Evolutionary conservation across 2,888 invertebrate genomes (phyloP).

Genomic region (Sesia apiformis): DNA sequence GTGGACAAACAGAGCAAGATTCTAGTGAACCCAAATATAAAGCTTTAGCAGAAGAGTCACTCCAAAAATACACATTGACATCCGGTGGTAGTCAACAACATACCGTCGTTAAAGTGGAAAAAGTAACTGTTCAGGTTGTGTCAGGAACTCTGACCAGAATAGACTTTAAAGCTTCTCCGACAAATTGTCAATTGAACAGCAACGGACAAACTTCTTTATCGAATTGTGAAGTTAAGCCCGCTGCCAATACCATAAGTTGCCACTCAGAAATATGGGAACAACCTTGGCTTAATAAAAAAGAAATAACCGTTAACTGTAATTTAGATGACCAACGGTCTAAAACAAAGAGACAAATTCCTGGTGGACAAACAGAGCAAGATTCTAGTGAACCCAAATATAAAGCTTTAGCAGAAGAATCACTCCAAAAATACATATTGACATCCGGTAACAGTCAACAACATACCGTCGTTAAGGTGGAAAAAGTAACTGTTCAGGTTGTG

Average conservation of each 20-base stretch:
- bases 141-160: constrained; percentile 62
- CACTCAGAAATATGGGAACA: constrained; percentile 1
- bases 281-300: constrained; percentile 3
- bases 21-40: constrained; percentile 17
- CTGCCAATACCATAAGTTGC: not conserved
- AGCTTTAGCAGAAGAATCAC: constrained; percentile 16
- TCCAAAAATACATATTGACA: constrained; percentile 14
- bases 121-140: constrained; percentile 37
- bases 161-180: constrained; percentile 24
- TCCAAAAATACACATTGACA: constrained; percentile 16
- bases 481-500: constrained; percentile 54
- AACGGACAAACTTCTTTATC: not conserved
- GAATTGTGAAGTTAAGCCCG: not conserved
- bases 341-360: constrained; percentile 7
- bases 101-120: constrained; percentile 19
- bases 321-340: not conserved
- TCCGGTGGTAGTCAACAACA: constrained; percentile 7
- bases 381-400: constrained; percentile 14
- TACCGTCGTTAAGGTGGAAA: constrained; percentile 29
- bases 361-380: constrained; percentile 12
- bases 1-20: constrained; percentile 9
- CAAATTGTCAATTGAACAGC: constrained; percentile 32
- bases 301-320: not conserved
- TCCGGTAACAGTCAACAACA: constrained; percentile 8
- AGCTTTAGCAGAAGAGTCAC: constrained; percentile 19